phyloP scores from a whole-genome alignment of 2,113 vertebrate species.

The Haplochromis burtoni region DNA sequence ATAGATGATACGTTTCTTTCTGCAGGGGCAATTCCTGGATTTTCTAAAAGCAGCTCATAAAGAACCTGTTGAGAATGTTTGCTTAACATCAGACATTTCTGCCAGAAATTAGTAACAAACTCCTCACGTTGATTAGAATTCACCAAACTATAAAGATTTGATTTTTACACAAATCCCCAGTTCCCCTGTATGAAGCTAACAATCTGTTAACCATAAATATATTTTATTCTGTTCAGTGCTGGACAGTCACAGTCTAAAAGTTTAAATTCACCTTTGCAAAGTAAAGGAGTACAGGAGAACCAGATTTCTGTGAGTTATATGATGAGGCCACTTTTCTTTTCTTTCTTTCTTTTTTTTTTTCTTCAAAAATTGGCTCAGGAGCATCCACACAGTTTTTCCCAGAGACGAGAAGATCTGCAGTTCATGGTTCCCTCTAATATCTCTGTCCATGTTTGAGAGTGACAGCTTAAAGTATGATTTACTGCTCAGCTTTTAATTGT shows the following conservation, averaged over 20 bases:
- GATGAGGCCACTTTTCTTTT: background rate
- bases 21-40: background rate
- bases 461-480: background rate
- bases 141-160: background rate
- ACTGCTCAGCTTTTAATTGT: background rate
- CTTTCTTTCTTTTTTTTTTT: background rate
- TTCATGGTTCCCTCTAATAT: background rate
- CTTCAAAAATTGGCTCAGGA: background rate
- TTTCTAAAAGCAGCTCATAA: background rate
- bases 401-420: background rate
- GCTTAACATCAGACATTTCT: background rate
- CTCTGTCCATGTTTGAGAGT: fast-evolving
- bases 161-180: background rate
- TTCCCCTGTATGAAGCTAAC: background rate
- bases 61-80: background rate
- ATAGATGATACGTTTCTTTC: fast-evolving
- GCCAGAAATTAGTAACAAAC: background rate
- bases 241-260: fast-evolving
- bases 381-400: background rate
- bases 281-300: background rate
- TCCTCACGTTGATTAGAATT: fast-evolving
- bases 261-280: background rate
- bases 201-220: background rate
- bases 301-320: background rate
- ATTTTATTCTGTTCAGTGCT: background rate